These are phyloP conservation scores for Cromileptes altivelis DNA, from an alignment of 2,113 vertebrate species.

Conservation along the genomic window DNA sequence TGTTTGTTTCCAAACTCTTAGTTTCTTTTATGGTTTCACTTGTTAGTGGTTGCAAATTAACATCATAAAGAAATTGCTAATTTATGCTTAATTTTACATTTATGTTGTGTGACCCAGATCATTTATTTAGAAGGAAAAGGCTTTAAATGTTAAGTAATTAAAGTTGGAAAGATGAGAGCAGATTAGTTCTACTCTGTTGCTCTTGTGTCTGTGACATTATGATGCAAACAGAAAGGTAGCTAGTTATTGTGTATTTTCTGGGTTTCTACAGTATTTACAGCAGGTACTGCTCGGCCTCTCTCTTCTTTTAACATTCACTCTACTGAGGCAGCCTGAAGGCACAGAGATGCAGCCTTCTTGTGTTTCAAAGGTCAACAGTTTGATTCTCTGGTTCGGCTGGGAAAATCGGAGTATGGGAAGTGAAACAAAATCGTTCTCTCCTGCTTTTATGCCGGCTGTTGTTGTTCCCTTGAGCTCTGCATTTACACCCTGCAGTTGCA, in stretches of 20 bases:
- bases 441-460: conserved; percentile 1
- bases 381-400: conserved; percentile 3
- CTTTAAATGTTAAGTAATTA: neutral
- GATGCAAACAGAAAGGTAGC: neutral
- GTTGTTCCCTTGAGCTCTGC: neutral
- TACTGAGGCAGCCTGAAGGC: conserved; percentile 29
- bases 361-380: conserved; percentile 49
- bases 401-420: neutral
- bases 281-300: neutral
- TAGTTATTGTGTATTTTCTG: neutral
- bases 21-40: neutral
- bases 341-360: neutral
- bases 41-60: no score
- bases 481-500: conserved; percentile 3
- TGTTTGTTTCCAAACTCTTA: neutral
- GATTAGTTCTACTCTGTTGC: neutral
- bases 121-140: neutral
- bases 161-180: neutral
- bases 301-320: neutral
- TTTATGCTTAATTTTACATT: neutral
- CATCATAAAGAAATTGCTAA: neutral
- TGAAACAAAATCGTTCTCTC: conserved; percentile 7
- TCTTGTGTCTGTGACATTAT: no score
- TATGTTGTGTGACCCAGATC: neutral
- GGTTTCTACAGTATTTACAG: neutral